A percentile compares a stretch with the other conserved stretches of the same genome.
phyloP scores from a whole-genome alignment of 1,140 invertebrate species.

The Dendroctonus ponderosae region DNA sequence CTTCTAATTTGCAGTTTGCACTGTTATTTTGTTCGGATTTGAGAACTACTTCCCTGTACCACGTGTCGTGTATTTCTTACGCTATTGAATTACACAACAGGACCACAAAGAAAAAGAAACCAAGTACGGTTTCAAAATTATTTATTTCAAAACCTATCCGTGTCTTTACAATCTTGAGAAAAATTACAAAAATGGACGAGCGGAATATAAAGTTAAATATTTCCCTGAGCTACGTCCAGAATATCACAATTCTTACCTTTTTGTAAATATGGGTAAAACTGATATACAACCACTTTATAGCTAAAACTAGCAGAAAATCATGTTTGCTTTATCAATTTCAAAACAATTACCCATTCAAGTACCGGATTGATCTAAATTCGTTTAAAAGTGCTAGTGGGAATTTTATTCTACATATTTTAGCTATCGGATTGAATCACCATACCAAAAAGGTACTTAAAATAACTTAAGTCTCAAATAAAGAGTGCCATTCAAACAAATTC shows the following conservation, averaged over 20 bases:
- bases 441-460: neutral
- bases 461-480: neutral
- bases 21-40: no score
- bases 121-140: no score
- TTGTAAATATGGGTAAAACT: neutral
- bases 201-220: constrained; percentile 7
- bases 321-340: neutral
- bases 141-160: no score
- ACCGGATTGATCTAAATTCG: neutral
- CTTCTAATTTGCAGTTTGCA: no score
- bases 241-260: constrained; percentile 16
- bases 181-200: constrained; percentile 23
- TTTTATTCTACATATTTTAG: neutral
- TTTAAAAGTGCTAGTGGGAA: neutral
- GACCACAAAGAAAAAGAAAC: no score
- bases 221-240: constrained; percentile 17
- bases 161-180: neutral
- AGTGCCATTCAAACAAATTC: constrained; percentile 26
- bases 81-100: no score
- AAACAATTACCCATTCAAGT: neutral
- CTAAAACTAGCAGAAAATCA: neutral
- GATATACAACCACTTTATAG: neutral
- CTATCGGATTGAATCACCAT: neutral
- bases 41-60: no score
- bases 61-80: no score